Evolutionary conservation across 2,888 invertebrate genomes (phyloP).

Genomic region (Thera britannica): DNA sequence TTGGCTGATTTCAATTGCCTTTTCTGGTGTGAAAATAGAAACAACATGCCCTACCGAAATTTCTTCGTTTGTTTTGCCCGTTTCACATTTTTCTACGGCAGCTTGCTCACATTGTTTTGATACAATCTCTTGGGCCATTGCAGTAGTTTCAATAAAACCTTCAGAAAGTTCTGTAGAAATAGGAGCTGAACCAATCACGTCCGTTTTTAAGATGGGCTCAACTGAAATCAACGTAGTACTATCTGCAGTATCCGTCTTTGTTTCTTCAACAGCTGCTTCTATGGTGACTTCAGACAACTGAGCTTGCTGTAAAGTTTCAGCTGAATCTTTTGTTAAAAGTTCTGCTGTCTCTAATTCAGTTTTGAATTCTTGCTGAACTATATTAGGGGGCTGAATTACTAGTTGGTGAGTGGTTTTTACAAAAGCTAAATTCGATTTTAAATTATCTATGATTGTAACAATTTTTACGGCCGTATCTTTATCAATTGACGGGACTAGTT

Average conservation of each 20-base stretch:
- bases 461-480: conserved; percentile 40
- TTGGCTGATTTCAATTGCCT: background rate
- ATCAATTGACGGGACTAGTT: conserved; percentile 31
- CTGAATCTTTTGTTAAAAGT: conserved; percentile 1
- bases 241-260: conserved; percentile 4
- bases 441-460: conserved; percentile 36
- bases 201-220: conserved; percentile 1
- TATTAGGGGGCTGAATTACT: background rate
- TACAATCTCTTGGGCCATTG: background rate
- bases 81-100: background rate
- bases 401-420: conserved; percentile 22
- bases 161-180: background rate
- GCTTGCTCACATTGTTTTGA: background rate
- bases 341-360: conserved; percentile 5
- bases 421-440: conserved; percentile 41
- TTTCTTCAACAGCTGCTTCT: conserved; percentile 12
- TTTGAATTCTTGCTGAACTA: background rate
- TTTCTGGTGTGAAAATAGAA: background rate
- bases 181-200: background rate
- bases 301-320: conserved; percentile 8
- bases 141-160: background rate
- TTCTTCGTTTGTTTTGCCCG: background rate
- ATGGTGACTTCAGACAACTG: background rate
- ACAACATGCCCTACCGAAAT: background rate
- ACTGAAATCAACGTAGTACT: background rate